phyloP scores from a whole-genome alignment of 2,113 vertebrate species.

The Sylvia atricapilla region DNA sequence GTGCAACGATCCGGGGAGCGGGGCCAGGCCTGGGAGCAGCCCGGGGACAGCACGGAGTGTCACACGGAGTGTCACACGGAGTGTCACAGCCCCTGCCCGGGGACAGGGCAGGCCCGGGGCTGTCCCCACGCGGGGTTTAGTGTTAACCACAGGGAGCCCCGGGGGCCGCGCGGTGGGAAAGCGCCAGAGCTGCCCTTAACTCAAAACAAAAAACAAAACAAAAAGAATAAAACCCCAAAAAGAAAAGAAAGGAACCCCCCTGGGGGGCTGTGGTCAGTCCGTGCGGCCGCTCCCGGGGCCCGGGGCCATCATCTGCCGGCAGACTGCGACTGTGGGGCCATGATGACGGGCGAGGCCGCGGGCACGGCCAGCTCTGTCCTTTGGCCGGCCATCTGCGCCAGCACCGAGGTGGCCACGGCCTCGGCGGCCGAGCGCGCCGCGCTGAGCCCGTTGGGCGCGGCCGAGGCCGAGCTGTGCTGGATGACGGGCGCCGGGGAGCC shows the following conservation, averaged over 20 bases:
- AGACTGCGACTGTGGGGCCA: slow-evolving; percentile 92
- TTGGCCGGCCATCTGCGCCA: slow-evolving; percentile 93
- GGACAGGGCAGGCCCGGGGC: not conserved
- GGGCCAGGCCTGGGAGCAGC: not conserved
- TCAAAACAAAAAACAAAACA: not conserved
- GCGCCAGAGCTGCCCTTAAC: slow-evolving; percentile 64
- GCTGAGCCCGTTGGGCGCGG: slow-evolving; percentile 84
- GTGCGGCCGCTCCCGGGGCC: not conserved
- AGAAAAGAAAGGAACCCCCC: not conserved
- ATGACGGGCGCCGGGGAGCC: slow-evolving; percentile 91
- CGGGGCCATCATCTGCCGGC: slow-evolving; percentile 90
- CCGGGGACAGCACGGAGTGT: not conserved
- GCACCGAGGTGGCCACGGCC: slow-evolving; percentile 92
- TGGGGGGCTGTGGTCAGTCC: not conserved
- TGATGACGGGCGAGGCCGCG: slow-evolving; percentile 80
- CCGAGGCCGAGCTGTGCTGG: slow-evolving; percentile 90
- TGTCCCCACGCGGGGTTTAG: not conserved
- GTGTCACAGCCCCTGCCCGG: not conserved
- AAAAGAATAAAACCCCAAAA: not conserved
- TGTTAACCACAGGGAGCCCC: not conserved
- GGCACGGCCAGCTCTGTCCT: slow-evolving; percentile 84
- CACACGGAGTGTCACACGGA: not conserved
- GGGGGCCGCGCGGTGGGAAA: not conserved
- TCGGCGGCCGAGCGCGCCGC: slow-evolving; percentile 90
- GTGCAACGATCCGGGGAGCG: not conserved